These are phyloP conservation scores for Cavia aperea DNA, from an alignment of 2,113 vertebrate genomes.

Conservation along the genomic window DNA sequence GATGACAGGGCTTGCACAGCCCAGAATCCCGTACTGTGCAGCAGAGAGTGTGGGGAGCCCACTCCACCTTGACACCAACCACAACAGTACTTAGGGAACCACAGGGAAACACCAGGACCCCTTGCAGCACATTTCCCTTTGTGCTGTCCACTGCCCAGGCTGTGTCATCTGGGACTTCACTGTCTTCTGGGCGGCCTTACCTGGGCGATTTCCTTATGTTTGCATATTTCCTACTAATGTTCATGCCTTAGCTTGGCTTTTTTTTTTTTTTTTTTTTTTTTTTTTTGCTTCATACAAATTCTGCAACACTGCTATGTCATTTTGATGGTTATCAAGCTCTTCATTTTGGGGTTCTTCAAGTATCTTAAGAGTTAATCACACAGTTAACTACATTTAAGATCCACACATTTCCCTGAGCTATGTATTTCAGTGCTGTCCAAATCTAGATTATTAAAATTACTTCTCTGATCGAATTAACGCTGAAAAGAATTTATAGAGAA, in stretches of 20 bases:
- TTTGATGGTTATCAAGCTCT: constrained; percentile 93
- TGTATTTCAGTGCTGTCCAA: too few relatives aligned
- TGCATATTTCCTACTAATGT: too few relatives aligned
- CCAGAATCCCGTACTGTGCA: not conserved
- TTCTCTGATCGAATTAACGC: not conserved
- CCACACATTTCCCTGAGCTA: not conserved
- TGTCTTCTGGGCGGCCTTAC: constrained; percentile 70
- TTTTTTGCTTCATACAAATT: constrained; percentile 86
- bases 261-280: too few relatives aligned
- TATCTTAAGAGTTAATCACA: constrained; percentile 78
- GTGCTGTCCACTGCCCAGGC: not conserved
- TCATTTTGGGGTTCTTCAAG: constrained; percentile 84
- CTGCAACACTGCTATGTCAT: constrained; percentile 90
- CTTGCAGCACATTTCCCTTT: not conserved
- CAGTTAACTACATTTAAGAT: constrained; percentile 4
- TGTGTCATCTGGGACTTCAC: not conserved
- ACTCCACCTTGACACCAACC: not conserved
- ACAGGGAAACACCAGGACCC: too few relatives aligned
- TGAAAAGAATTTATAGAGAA: too few relatives aligned
- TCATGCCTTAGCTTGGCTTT: constrained; percentile 64
- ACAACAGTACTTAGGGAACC: not conserved
- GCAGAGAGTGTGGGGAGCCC: not conserved
- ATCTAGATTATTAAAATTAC: too few relatives aligned
- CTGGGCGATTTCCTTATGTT: constrained; percentile 66
- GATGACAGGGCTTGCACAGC: too few relatives aligned